Evolutionary conservation across 1,140 invertebrate species (phyloP).

Genomic region (Copidosoma floridanum): DNA sequence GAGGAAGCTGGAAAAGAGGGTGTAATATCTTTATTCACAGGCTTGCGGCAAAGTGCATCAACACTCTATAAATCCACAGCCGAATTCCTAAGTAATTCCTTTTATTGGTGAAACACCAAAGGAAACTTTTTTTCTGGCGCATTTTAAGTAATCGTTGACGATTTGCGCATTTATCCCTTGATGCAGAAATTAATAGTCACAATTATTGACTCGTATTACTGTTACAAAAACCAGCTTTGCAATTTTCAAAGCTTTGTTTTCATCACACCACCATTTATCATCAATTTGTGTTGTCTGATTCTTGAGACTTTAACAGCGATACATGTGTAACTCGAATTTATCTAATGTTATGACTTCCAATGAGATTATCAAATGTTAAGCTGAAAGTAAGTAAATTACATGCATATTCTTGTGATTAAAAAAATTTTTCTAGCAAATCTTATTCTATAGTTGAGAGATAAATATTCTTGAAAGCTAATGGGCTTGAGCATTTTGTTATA

Average conservation of each 20-base stretch:
- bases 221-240: not conserved
- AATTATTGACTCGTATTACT: constrained; percentile 1
- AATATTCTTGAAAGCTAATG: constrained; percentile 17
- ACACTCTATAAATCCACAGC: constrained; percentile 53
- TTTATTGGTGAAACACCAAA: constrained; percentile 54
- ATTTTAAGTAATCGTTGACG: constrained; percentile 3
- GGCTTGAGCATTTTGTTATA: constrained; percentile 27
- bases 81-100: constrained; percentile 54
- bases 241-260: no score
- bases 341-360: constrained; percentile 23
- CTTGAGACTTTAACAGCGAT: no score
- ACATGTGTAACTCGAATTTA: constrained; percentile 10
- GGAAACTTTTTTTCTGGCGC: constrained; percentile 30
- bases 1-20: constrained; percentile 50
- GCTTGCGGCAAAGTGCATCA: constrained; percentile 53
- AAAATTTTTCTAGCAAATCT: constrained; percentile 10
- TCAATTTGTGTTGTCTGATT: no score
- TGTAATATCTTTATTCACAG: constrained; percentile 53
- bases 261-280: no score
- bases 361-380: constrained; percentile 14
- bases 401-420: constrained; percentile 23
- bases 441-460: constrained; percentile 6
- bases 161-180: constrained; percentile 18
- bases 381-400: constrained; percentile 20
- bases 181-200: constrained; percentile 13